Evolutionary conservation across 2,888 invertebrate genomes (phyloP).

Genomic region (Lycaena phlaeas): DNA sequence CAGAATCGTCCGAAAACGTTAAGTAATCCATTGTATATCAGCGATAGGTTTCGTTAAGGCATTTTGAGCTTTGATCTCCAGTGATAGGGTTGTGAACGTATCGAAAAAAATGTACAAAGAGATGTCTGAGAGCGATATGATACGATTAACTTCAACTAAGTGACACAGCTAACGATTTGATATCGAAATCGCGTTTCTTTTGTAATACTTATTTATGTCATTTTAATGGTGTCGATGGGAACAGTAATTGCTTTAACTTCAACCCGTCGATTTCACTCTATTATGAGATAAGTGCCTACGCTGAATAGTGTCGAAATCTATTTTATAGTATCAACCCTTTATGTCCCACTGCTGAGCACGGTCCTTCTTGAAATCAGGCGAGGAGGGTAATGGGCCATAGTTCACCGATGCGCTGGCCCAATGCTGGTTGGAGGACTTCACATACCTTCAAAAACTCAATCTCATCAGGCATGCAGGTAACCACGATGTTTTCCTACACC

Average conservation of each 20-base stretch:
- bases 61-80: constrained; percentile 16
- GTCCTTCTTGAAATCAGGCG: too few relatives aligned
- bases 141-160: constrained; percentile 62
- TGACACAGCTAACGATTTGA: constrained; percentile 62
- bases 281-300: too few relatives aligned
- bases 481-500: too few relatives aligned
- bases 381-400: too few relatives aligned
- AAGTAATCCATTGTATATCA: constrained; percentile 3
- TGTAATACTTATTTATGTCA: constrained; percentile 26
- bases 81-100: constrained; percentile 21
- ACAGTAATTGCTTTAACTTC: not conserved
- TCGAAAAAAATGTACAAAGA: constrained; percentile 49
- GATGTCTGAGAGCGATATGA: constrained; percentile 54
- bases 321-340: too few relatives aligned
- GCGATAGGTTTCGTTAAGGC: not conserved
- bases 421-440: too few relatives aligned
- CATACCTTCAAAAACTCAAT: too few relatives aligned
- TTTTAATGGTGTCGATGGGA: constrained; percentile 21
- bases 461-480: too few relatives aligned
- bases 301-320: too few relatives aligned
- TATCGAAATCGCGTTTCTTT: constrained; percentile 32
- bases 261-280: too few relatives aligned
- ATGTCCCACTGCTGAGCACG: too few relatives aligned
- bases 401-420: too few relatives aligned
- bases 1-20: constrained; percentile 11